A percentile compares a stretch with the other conserved stretches of the same genome.
Conservation (phyloP, 2,113 vertebrate genomes). For the sheep (Ovis aries) region DNA sequence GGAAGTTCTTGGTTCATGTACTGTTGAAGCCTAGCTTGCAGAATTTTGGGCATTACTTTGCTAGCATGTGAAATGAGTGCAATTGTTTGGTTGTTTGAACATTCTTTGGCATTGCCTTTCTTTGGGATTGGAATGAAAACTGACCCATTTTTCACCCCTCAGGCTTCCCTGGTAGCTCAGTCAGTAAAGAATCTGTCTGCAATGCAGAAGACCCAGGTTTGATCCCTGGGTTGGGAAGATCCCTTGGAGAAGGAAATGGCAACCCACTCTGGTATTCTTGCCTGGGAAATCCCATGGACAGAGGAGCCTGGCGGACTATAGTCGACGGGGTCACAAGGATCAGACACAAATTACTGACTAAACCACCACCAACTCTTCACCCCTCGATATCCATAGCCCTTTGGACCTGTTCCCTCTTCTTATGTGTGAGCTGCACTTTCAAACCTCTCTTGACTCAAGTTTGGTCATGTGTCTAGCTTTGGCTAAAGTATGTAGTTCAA, state of each 20-base stretch:
- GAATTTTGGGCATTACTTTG: background rate
- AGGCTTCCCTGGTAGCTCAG: background rate
- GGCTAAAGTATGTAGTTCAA: background rate
- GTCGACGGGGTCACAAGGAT: background rate
- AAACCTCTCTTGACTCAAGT: background rate
- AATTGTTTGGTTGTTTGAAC: background rate
- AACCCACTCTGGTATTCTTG: background rate
- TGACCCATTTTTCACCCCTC: background rate
- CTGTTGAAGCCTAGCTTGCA: background rate
- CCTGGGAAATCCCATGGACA: background rate
- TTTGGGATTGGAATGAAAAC: background rate
- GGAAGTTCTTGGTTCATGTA: background rate
- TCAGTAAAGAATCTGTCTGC: background rate
- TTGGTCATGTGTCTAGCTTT: background rate
- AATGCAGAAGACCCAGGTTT: background rate
- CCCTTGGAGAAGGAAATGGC: background rate
- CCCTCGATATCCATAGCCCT: no score
- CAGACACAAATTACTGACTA: background rate
- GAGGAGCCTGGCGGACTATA: background rate
- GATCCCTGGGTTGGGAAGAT: background rate
- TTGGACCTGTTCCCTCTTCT: background rate
- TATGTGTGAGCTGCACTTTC: background rate
- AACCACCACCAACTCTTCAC: background rate
- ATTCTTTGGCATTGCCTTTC: background rate
- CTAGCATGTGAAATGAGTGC: background rate